Evolutionary conservation across 2,797 vertebrate species (phyloP), one percentile per base, ranked within the genome.

Genomic region (Euthynnus affinis): DNA sequence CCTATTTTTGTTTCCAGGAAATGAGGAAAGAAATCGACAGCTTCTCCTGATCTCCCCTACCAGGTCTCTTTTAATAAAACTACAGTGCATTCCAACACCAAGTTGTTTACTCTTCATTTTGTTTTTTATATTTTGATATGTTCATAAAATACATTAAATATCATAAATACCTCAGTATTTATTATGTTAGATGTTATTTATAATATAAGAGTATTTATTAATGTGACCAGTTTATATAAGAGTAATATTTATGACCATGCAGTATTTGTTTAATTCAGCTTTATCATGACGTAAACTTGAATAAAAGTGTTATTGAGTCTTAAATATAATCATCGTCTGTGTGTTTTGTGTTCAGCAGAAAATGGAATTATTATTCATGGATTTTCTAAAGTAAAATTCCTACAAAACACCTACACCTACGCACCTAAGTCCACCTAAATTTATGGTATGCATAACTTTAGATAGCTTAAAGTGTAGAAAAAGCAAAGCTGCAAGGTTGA

Each of bases 1-100:
- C n/a, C n/a, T 64, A 2, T 51, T 10, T 32, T 9, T 61, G 9
- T 69, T 82, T 86, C 9, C 78, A 94, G 94, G 93, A 94, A 84
- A 93, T 94, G 93, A 85, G 80, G 67, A 87, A 81, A 29, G 93
- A 93, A 75, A 82, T 93, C 3, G 76, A 89, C 53, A 84, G 75
- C 53, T 93, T 95, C 87, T 89, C 51, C 46, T 91, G 81, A 84
- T 51, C 56, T 6, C n/a, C 9, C 40, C 0, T 0, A 2, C 1
- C 72, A 29, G 37, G 22, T 71, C 4, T 15, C 14, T 64, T 55
- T 65, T 0, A 84, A 84, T 79, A 68, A 88, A 88, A 66, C 60
- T 53, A 65, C 23, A 49, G n/a, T 25, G 40, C 53, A 73, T 46
- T 42, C 18, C 68, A 71, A 73, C 64, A 62, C 56, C n/a, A 57